phyloP scores from a whole-genome alignment of 92 coral and sea anemone genomes.

The Micromussa lordhowensis region DNA sequence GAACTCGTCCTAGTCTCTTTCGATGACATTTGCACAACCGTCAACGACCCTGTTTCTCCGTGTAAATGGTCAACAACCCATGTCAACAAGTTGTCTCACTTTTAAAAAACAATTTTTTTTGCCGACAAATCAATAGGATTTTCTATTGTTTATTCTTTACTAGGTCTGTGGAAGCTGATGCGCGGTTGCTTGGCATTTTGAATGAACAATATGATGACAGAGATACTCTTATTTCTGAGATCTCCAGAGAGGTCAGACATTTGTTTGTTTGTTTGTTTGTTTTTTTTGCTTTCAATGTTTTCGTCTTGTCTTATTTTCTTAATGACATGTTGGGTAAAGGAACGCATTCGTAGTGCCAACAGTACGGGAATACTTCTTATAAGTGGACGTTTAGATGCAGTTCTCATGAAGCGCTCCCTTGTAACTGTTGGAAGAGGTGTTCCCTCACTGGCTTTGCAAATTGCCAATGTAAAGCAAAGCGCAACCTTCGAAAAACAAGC shows the following conservation, averaged over 20 bases:
- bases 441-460: neutral
- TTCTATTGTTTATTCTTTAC: neutral
- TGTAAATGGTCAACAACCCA: too few relatives aligned
- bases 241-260: conserved; percentile 82
- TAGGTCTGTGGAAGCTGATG: conserved; percentile 76
- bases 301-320: neutral
- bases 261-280: neutral
- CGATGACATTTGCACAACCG: too few relatives aligned
- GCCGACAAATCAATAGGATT: too few relatives aligned
- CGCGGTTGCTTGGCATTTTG: conserved; percentile 58
- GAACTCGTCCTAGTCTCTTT: too few relatives aligned
- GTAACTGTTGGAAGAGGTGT: neutral
- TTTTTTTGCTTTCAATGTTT: neutral
- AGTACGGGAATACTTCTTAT: neutral
- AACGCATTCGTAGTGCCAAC: neutral
- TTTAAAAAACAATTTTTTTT: neutral
- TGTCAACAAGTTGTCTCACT: neutral
- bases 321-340: neutral
- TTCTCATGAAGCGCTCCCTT: neutral
- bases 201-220: conserved; percentile 86
- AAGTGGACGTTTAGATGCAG: neutral
- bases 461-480: neutral
- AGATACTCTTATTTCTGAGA: conserved; percentile 73
- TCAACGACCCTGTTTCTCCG: too few relatives aligned
- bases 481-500: neutral